phyloP scores from a whole-genome alignment of 2,888 invertebrate genomes.

The Sisyra nigra region DNA sequence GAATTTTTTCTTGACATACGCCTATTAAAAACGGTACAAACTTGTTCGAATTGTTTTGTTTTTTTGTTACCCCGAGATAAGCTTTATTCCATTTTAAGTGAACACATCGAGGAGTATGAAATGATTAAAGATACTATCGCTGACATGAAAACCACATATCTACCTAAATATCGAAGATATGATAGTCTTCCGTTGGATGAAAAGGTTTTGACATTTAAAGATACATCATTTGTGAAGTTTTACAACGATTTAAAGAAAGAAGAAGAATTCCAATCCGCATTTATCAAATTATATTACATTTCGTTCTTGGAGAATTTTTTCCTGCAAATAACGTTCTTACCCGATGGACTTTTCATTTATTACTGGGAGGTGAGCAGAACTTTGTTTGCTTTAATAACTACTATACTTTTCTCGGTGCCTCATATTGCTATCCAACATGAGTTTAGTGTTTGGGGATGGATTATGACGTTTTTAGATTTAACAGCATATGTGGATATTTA shows the following conservation, averaged over 20 bases:
- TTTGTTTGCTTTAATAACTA: neutral
- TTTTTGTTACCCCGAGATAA: neutral
- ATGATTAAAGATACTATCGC: neutral
- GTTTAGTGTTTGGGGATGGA: constrained; percentile 18
- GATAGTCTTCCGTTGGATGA: neutral
- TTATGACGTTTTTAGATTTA: constrained; percentile 16
- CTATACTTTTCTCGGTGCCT: neutral
- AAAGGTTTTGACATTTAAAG: neutral
- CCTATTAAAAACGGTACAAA: neutral
- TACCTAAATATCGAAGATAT: neutral
- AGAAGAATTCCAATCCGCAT: neutral
- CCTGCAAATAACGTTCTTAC: neutral
- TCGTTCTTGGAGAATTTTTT: neutral
- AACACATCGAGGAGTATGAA: neutral
- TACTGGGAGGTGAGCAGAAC: neutral
- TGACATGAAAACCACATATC: too few species aligned
- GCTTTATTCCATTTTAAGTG: neutral
- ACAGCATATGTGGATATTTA: constrained; percentile 26
- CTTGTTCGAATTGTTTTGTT: neutral
- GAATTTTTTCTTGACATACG: neutral
- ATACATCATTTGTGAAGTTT: neutral
- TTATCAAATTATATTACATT: neutral
- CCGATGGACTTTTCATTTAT: neutral
- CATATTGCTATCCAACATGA: too few species aligned
- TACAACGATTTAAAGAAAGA: neutral